These are phyloP conservation scores for Nematopogon swammerdamellus DNA, from an alignment of 2,888 invertebrate species.

Conservation along the genomic window DNA sequence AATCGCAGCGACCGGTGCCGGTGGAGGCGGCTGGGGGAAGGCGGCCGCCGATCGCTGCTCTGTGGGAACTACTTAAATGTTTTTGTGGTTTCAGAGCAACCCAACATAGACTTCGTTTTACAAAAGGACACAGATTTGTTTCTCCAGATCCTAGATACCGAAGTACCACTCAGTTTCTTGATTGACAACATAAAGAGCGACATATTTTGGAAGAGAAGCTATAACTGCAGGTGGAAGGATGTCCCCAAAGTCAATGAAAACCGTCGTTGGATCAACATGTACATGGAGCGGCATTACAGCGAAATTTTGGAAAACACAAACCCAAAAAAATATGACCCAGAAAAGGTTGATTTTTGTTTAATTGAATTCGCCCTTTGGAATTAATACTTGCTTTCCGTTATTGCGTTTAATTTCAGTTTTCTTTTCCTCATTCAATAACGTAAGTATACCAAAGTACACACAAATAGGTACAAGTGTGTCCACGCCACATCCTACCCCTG, in stretches of 20 bases:
- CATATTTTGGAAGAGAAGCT: conserved; percentile 47
- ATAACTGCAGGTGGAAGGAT: conserved; percentile 32
- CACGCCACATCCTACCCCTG: too few relatives aligned
- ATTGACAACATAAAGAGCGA: conserved; percentile 45
- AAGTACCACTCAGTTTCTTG: conserved; percentile 37
- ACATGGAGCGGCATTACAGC: conserved; percentile 42
- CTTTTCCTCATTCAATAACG: too few relatives aligned
- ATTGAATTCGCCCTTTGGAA: neutral
- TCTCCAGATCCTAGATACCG: conserved; percentile 34
- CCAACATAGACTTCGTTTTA: conserved; percentile 13
- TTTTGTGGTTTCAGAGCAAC: neutral
- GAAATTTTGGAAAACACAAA: conserved; percentile 46
- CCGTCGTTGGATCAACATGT: conserved; percentile 41
- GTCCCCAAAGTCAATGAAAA: conserved; percentile 21
- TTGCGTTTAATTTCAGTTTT: too few relatives aligned
- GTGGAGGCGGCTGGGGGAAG: too few relatives aligned
- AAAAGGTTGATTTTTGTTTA: conserved; percentile 30
- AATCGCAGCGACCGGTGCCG: too few relatives aligned
- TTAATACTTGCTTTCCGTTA: too few relatives aligned
- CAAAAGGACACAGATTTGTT: conserved; percentile 40
- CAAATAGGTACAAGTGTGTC: too few relatives aligned
- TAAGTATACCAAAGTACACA: too few relatives aligned
- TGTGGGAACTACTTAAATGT: too few relatives aligned
- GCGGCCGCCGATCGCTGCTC: too few relatives aligned
- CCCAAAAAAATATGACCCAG: conserved; percentile 45